These are phyloP conservation scores for Verasper variegatus DNA, from an alignment of 2,113 vertebrate genomes.

Conservation along the genomic window DNA sequence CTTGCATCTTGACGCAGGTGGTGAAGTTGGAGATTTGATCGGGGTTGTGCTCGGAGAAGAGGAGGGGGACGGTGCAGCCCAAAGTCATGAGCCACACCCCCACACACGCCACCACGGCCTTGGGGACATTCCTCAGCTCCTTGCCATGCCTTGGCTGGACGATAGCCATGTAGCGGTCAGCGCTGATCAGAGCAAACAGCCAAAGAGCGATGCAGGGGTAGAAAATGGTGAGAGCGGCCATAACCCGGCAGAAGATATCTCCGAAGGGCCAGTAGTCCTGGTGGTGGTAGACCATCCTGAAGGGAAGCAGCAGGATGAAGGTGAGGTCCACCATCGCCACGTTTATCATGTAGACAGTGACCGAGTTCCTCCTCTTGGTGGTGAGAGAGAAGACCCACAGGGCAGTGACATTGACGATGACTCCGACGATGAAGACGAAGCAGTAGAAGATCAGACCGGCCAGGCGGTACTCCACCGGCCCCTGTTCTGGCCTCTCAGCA, in stretches of 20 bases:
- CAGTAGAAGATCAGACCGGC: constrained; percentile 89
- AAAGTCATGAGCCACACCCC: constrained; percentile 93
- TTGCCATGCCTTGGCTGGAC: constrained; percentile 92
- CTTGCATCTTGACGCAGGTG: constrained; percentile 91
- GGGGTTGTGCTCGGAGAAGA: constrained; percentile 86
- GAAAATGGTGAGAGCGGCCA: constrained; percentile 88
- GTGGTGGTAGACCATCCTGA: constrained; percentile 89
- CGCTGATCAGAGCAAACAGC: constrained; percentile 93
- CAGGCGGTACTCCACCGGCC: constrained; percentile 86
- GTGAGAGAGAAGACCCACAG: constrained; percentile 97
- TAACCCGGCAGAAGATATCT: constrained; percentile 88
- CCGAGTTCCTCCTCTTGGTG: constrained; percentile 94
- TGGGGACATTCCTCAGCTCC: constrained; percentile 91
- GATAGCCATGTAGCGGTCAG: constrained; percentile 96
- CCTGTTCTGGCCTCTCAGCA: constrained; percentile 22
- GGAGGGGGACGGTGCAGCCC: constrained; percentile 83
- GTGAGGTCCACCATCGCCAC: constrained; percentile 91
- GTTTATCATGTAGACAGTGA: constrained; percentile 96
- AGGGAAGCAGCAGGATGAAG: constrained; percentile 90
- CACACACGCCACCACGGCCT: constrained; percentile 86
- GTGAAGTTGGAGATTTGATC: constrained; percentile 84
- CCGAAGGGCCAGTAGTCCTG: constrained; percentile 91
- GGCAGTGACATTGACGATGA: constrained; percentile 90
- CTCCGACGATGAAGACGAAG: constrained; percentile 87
- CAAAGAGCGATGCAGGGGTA: constrained; percentile 96